phyloP scores from a whole-genome alignment of 2,888 invertebrate genomes.

The Scaptomyza cyrtandrae region DNA sequence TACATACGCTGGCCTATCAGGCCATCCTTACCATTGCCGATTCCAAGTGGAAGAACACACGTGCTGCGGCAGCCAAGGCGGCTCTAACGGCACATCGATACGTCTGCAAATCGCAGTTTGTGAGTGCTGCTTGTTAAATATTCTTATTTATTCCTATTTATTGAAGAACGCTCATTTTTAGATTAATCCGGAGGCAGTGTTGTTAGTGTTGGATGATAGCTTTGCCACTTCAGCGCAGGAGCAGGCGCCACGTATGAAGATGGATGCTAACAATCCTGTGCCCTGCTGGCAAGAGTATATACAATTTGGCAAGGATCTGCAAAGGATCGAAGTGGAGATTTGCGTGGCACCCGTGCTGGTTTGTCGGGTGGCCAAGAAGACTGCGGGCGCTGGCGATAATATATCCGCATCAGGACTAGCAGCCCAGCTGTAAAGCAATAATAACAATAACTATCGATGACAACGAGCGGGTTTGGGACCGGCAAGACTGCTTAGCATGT shows the following conservation, averaged over 20 bases:
- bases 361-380: conserved; percentile 91
- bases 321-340: conserved; percentile 85
- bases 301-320: conserved; percentile 51
- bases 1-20: conserved; percentile 95
- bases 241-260: conserved; percentile 86
- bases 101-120: conserved; percentile 89
- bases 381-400: conserved; percentile 94
- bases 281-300: conserved; percentile 92
- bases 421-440: conserved; percentile 85
- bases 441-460: conserved; percentile 1
- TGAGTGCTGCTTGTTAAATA: conserved; percentile 40
- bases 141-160: not conserved
- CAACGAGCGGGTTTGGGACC: conserved; percentile 37
- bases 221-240: conserved; percentile 89
- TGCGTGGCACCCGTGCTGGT: conserved; percentile 94
- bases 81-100: conserved; percentile 92
- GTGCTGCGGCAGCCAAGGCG: conserved; percentile 92
- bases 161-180: conserved; percentile 27
- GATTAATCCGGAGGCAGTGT: conserved; percentile 83
- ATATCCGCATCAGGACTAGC: conserved; percentile 94
- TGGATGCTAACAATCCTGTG: conserved; percentile 90
- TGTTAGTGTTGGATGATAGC: conserved; percentile 92
- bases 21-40: conserved; percentile 90
- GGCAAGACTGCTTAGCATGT: conserved; percentile 70
- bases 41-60: conserved; percentile 91